Evolutionary conservation across 2,888 invertebrate species (phyloP).

Genomic region (Adelognathus sp.): DNA sequence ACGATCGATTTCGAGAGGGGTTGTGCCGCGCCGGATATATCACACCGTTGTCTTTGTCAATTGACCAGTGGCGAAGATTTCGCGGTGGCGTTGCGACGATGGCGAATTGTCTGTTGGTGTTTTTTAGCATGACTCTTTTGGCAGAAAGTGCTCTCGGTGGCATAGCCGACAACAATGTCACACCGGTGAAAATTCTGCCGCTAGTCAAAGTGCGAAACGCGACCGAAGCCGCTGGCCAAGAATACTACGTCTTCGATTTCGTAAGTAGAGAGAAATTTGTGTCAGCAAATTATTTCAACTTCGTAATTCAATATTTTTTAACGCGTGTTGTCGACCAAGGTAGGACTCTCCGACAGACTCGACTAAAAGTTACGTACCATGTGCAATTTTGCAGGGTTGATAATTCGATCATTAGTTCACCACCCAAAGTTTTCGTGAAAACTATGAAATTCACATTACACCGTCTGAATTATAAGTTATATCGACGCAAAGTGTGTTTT

Average conservation of each 20-base stretch:
- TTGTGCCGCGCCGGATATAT: not conserved
- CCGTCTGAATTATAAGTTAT: too few relatives aligned
- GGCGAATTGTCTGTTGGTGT: not conserved
- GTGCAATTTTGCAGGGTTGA: too few relatives aligned
- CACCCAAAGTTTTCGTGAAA: too few relatives aligned
- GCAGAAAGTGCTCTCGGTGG: not conserved
- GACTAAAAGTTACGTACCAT: too few relatives aligned
- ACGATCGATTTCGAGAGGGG: not conserved
- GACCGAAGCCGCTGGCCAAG: not conserved
- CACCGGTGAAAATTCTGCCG: not conserved
- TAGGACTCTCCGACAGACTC: too few relatives aligned
- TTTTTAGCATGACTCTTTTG: not conserved
- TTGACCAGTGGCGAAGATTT: not conserved
- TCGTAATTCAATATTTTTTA: too few relatives aligned
- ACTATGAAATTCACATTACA: too few relatives aligned
- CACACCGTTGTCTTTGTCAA: not conserved
- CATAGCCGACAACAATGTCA: not conserved
- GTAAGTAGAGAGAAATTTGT: not conserved
- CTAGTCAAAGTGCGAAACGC: not conserved
- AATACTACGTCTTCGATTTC: constrained; percentile 4
- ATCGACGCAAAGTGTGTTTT: too few relatives aligned
- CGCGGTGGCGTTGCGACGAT: not conserved
- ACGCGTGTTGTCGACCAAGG: too few relatives aligned
- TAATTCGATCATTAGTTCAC: too few relatives aligned
- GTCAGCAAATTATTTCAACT: not conserved